Evolutionary conservation across 2,113 vertebrate species (phyloP), one percentile per base, ranked within the genome.

Genomic region (Microcebus lehilahytsara): DNA sequence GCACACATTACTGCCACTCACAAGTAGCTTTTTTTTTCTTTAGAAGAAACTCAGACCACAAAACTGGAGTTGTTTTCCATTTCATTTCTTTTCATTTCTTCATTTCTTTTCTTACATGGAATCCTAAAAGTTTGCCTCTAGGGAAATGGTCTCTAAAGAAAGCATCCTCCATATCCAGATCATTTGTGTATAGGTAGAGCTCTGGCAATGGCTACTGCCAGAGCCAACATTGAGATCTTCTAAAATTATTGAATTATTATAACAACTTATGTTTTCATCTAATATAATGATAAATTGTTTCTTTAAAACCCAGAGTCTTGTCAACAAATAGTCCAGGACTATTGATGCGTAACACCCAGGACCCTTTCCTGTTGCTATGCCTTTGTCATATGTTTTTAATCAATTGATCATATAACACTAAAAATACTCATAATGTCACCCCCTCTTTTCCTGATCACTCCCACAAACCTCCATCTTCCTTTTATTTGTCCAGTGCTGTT

Each of bases 11-110:
- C 19, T 69, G 53, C 66, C 80, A 80, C 71, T 67, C n/a, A 64
- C 19, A 71, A 20, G 12, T 69, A 90, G 53, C 78, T 78, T 92
- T 30, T n/a, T n/a, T 95, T 96, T 85, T 86, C n/a, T 67, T 69
- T 32, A 89, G 62, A 72, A 66, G 16, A 96, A 49, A 40, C 56
- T 56, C 85, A 64, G 60, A 17, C 22, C 0, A 17, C 74, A 58
- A 95, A 93, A 71, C 83, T 56, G 58, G 30, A 89, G 62, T 75
- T 74, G 14, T 80, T 58, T 93, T 85, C 56, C 56, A 34, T 66
- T 32, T 66, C 30, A 66, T 66, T 66, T 66, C 64, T 66, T 66
- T 66, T 64, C 60, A 62, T 62, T 58, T 62, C 30, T 32, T 42
- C 49, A 78, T 64, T 79, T 58, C 17, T 79, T 78, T 91, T 97